Conservation (phyloP, 2,888 invertebrate genomes). For the Julus scanicus region DNA sequence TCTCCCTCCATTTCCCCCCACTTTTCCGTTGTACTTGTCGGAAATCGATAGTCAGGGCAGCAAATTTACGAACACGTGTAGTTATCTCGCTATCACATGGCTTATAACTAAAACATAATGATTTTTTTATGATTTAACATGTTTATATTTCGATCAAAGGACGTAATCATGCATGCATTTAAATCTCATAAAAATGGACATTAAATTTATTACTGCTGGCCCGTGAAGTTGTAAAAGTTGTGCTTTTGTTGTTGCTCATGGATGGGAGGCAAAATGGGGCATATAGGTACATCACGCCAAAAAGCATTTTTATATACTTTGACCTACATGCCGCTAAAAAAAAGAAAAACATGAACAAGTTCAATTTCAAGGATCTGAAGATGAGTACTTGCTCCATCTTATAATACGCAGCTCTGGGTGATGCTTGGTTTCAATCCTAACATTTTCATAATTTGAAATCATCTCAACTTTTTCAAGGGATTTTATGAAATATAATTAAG, state of each 20-base stretch:
- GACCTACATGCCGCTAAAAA: not conserved
- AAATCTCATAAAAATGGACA: constrained; percentile 26
- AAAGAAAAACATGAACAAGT: not conserved
- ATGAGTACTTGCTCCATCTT: not conserved
- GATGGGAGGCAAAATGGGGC: constrained; percentile 4
- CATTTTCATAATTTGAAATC: too few species aligned
- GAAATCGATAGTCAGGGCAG: constrained; percentile 22
- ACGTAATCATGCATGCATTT: constrained; percentile 23
- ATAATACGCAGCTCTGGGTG: not conserved
- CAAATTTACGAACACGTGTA: constrained; percentile 14
- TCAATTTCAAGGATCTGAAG: constrained; percentile 29
- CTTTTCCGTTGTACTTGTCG: not conserved
- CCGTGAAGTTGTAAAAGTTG: not conserved
- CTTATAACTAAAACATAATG: constrained; percentile 6
- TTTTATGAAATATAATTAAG: too few species aligned
- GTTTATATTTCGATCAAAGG: constrained; percentile 20
- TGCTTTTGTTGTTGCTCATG: not conserved
- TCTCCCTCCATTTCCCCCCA: not conserved
- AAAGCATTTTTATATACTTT: constrained; percentile 8
- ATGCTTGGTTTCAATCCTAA: too few species aligned
- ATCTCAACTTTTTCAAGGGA: too few species aligned
- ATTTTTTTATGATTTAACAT: constrained; percentile 42
- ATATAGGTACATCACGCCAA: constrained; percentile 16
- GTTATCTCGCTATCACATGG: not conserved
- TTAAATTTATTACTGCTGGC: not conserved